These are phyloP conservation scores for Calliphora vomitoria DNA, from an alignment of 2,888 invertebrate genomes.

Conservation along the genomic window DNA sequence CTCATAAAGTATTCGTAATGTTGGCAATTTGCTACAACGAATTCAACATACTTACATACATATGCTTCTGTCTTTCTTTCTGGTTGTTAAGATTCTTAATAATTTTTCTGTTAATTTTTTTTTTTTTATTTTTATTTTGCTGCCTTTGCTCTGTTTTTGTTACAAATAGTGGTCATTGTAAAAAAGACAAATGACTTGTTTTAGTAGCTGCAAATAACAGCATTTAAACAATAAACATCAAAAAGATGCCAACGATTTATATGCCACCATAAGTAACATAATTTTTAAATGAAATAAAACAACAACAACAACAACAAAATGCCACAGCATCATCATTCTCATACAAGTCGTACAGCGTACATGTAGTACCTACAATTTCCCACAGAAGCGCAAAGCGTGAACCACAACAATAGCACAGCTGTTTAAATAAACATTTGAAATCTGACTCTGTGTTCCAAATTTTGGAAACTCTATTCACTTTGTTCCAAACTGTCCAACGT, in stretches of 20 bases:
- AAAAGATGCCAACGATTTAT: constrained; percentile 68
- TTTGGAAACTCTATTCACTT: no score
- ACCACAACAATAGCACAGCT: neutral
- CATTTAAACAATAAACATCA: constrained; percentile 62
- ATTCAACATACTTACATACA: neutral
- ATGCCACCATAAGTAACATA: constrained; percentile 65
- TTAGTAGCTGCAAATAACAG: constrained; percentile 64
- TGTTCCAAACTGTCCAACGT: no score
- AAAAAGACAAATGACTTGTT: constrained; percentile 65
- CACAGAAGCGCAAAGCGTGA: neutral
- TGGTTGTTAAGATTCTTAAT: constrained; percentile 47
- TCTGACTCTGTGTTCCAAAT: no score
- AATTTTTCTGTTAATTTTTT: constrained; percentile 28
- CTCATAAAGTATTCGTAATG: constrained; percentile 48
- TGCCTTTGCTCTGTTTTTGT: constrained; percentile 6
- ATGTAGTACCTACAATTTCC: neutral
- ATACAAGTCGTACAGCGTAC: neutral
- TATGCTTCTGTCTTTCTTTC: no score
- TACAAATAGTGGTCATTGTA: constrained; percentile 61
- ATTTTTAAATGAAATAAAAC: constrained; percentile 35
- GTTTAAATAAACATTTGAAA: no score
- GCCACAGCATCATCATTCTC: neutral
- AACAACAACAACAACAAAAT: constrained; percentile 1
- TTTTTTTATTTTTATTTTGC: constrained; percentile 3
- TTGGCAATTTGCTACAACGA: constrained; percentile 51